Conservation (phyloP, 2,113 vertebrate genomes). For the Ictidomys tridecemlineatus region DNA sequence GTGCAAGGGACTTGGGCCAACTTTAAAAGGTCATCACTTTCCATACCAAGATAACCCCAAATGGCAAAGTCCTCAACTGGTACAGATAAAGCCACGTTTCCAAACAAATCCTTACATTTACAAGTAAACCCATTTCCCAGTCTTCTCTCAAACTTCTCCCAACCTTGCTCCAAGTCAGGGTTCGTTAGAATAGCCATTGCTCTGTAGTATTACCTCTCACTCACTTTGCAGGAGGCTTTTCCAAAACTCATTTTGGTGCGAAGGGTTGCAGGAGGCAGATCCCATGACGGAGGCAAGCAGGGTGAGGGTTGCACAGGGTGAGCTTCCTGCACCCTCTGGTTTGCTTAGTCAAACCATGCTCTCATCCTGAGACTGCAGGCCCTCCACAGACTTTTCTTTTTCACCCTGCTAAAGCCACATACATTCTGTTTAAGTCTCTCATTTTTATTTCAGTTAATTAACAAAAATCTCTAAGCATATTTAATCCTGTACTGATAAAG, state of each 20-base stretch:
- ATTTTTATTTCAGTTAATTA: conserved; percentile 51
- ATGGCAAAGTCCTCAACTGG: neutral
- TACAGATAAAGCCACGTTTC: too few species aligned
- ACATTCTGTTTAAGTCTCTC: neutral
- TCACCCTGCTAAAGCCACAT: neutral
- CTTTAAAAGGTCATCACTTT: fast-evolving
- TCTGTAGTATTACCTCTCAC: neutral
- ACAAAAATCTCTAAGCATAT: conserved; percentile 28
- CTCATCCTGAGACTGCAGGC: fast-evolving
- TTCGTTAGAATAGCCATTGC: neutral
- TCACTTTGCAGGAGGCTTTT: neutral
- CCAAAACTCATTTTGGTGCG: fast-evolving
- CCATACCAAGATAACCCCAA: neutral
- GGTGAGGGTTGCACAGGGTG: fast-evolving
- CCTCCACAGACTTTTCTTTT: neutral
- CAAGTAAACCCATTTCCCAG: too few species aligned
- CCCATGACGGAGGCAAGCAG: fast-evolving
- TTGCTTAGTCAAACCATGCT: fast-evolving
- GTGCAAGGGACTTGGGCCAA: neutral
- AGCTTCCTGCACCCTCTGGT: too few species aligned
- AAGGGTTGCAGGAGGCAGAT: neutral
- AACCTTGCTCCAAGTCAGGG: neutral
- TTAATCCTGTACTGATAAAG: conserved; percentile 66
- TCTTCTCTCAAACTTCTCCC: neutral
- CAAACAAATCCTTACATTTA: neutral